These are phyloP conservation scores for Gallirallus australis DNA, from an alignment of 2,797 vertebrate genomes.

Conservation along the genomic window DNA sequence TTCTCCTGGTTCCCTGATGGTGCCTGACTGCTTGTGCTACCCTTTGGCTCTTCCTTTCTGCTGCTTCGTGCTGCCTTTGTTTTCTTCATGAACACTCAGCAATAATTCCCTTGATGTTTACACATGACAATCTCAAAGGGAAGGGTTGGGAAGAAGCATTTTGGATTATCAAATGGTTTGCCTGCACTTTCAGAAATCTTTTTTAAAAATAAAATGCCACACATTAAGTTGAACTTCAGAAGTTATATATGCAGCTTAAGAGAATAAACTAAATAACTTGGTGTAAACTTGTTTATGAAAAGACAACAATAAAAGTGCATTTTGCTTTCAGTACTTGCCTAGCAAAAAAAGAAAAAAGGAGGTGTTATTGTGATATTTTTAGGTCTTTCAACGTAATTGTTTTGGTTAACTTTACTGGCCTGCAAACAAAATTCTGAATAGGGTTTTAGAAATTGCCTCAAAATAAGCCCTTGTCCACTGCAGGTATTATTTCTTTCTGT, in stretches of 20 bases:
- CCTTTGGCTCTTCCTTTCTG: constrained; percentile 21
- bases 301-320: not conserved
- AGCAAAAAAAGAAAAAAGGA: not conserved
- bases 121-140: not conserved
- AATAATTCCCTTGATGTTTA: constrained; percentile 12
- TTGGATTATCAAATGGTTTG: constrained; percentile 14
- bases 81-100: not conserved
- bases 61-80: not conserved
- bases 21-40: not conserved
- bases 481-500: not conserved
- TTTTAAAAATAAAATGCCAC: constrained; percentile 15
- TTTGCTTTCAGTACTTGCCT: not conserved
- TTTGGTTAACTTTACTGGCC: not conserved
- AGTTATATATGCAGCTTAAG: not conserved
- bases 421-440: not conserved
- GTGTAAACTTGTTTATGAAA: constrained; percentile 7
- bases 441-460: not conserved
- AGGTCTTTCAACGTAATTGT: not conserved
- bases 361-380: not conserved
- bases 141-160: not conserved
- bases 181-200: not conserved
- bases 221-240: not conserved
- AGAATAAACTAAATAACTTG: constrained; percentile 12
- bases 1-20: not conserved
- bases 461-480: not conserved